A percentile compares a stretch with the other conserved stretches of the same genome.
Evolutionary conservation across 2,888 invertebrate species (phyloP).

Genomic region (Callimorpha dominula): DNA sequence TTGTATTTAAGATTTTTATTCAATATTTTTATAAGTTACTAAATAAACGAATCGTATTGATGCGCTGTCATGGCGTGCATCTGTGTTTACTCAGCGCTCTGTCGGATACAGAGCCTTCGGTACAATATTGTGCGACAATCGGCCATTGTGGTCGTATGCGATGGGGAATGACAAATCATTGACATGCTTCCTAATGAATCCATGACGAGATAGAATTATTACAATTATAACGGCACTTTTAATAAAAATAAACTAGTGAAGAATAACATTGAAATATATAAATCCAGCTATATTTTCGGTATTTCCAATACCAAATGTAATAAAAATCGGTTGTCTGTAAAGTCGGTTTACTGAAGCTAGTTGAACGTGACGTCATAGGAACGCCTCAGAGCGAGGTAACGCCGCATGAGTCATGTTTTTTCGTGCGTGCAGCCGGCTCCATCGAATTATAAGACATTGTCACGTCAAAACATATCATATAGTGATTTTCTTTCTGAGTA

Average conservation of each 20-base stretch:
- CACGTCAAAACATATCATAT: no score
- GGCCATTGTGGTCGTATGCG: constrained; percentile 53
- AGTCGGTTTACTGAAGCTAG: no score
- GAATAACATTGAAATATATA: background rate
- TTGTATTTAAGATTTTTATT: constrained; percentile 45
- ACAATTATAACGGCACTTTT: background rate
- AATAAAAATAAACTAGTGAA: background rate
- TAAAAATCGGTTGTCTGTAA: no score
- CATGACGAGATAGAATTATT: constrained; percentile 14
- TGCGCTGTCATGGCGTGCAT: constrained; percentile 69
- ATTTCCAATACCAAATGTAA: background rate
- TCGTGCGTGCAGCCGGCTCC: no score
- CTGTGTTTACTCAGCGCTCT: constrained; percentile 76
- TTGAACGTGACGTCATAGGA: no score
- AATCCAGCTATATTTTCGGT: background rate
- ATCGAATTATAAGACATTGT: no score
- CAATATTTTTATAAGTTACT: constrained; percentile 81
- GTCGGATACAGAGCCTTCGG: constrained; percentile 53
- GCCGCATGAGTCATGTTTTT: no score
- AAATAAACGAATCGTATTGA: constrained; percentile 84
- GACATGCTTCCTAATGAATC: constrained; percentile 45
- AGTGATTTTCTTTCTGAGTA: no score
- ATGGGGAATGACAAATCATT: constrained; percentile 66
- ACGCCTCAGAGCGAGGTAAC: no score
- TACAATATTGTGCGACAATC: constrained; percentile 64